Percentiles rank a stretch among this genome's conserved stretches.
Evolutionary conservation across 1,140 invertebrate species (phyloP).

Genomic region (Drosophila triauraria): DNA sequence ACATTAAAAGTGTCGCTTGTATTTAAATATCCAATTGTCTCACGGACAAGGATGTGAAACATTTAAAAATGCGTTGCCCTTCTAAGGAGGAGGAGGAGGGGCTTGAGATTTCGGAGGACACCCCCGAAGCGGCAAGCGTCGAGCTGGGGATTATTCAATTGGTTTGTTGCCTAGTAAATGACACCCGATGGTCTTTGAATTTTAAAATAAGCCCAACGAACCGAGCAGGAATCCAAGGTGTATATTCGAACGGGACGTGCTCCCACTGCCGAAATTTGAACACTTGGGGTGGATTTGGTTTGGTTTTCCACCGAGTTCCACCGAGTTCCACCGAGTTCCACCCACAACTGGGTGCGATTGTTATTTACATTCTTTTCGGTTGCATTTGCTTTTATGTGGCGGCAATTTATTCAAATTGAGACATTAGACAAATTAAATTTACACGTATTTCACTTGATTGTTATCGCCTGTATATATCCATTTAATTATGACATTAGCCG

Average conservation of each 20-base stretch:
- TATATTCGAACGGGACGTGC: constrained; percentile 51
- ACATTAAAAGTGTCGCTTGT: constrained; percentile 75
- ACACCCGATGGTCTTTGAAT: constrained; percentile 75
- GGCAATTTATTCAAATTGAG: constrained; percentile 83
- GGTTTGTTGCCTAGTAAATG: constrained; percentile 71
- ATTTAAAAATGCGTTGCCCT: constrained; percentile 73
- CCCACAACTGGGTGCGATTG: constrained; percentile 47
- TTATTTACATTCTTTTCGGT: constrained; percentile 64
- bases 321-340: constrained; percentile 3
- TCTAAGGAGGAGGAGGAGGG: background rate
- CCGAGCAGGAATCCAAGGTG: constrained; percentile 45
- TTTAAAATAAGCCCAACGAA: constrained; percentile 62
- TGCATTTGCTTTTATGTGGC: constrained; percentile 50
- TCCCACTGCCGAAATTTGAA: constrained; percentile 51
- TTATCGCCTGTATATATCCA: constrained; percentile 75
- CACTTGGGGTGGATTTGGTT: constrained; percentile 49
- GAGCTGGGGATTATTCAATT: constrained; percentile 69
- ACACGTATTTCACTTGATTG: constrained; percentile 83
- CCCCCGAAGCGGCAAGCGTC: background rate
- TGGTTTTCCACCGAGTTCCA: constrained; percentile 13
- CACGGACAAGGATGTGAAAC: constrained; percentile 63
- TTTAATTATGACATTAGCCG: constrained; percentile 71
- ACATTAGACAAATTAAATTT: constrained; percentile 85
- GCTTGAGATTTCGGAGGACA: constrained; percentile 1
- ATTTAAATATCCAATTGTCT: constrained; percentile 78